A percentile compares a stretch with the other conserved stretches of the same genome.
These are phyloP conservation scores for Muntiacus muntjak DNA, from an alignment of 2,113 vertebrate genomes.

Conservation along the genomic window DNA sequence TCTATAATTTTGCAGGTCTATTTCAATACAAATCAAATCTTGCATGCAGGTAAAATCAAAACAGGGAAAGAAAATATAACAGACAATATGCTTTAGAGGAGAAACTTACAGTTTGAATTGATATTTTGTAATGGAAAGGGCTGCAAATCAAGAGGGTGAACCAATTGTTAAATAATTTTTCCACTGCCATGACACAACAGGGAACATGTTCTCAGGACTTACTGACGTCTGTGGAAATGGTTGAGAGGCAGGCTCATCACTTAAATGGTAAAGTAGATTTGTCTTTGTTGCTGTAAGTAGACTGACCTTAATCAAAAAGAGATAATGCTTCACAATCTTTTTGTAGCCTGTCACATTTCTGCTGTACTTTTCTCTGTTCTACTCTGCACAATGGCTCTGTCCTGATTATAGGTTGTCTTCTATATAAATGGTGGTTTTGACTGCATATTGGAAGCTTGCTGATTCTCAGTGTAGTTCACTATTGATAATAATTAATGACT, in stretches of 20 bases:
- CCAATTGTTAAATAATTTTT: not conserved
- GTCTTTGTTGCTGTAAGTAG: not conserved
- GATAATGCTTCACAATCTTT: not conserved
- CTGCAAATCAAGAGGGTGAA: not conserved
- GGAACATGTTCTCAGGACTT: not conserved
- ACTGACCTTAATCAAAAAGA: slow-evolving; percentile 21
- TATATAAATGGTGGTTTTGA: not conserved
- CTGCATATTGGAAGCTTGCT: not conserved
- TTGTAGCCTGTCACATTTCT: not conserved
- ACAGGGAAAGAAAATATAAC: slow-evolving; percentile 28
- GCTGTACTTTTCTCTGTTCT: slow-evolving; percentile 10
- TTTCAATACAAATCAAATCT: slow-evolving; percentile 55
- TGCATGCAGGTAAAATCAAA: slow-evolving; percentile 38
- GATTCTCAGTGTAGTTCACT: not conserved
- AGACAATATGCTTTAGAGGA: slow-evolving; percentile 19
- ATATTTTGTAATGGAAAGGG: not conserved
- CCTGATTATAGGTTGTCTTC: slow-evolving; percentile 14
- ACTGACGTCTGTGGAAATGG: not conserved
- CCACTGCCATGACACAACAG: not conserved
- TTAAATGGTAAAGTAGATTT: slow-evolving; percentile 31
- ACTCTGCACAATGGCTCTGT: not conserved
- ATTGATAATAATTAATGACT: slow-evolving; percentile 45
- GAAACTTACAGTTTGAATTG: not conserved
- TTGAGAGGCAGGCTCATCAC: not conserved
- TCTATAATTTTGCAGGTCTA: slow-evolving; percentile 41